Conservation (phyloP, 2,113 vertebrate genomes). For the Neopipo cinnamomea region DNA sequence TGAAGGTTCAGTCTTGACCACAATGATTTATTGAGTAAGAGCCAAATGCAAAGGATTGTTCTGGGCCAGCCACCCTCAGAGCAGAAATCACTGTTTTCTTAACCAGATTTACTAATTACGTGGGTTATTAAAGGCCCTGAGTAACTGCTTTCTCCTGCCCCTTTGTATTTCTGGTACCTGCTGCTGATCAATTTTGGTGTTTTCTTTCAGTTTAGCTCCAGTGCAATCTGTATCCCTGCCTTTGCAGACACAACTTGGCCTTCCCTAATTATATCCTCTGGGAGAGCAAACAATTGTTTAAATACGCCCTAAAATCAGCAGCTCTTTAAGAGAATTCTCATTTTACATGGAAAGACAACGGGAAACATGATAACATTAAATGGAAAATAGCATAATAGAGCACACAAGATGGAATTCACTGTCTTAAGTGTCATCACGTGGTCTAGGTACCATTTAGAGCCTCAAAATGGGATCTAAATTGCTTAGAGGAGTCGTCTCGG, state of each 20-base stretch:
- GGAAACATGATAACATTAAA: fast-evolving
- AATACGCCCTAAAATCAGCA: not conserved
- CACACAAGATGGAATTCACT: not conserved
- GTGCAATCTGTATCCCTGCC: not conserved
- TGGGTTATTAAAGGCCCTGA: not conserved
- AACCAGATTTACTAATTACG: not conserved
- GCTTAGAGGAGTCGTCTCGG: not conserved
- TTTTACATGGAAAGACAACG: not conserved
- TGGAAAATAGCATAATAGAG: not conserved
- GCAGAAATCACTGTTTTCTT: not conserved
- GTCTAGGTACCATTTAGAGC: not conserved
- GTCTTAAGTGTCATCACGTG: not conserved
- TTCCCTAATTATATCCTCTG: not conserved
- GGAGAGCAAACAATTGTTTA: not conserved
- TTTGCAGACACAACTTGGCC: not conserved
- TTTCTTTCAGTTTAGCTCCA: not conserved
- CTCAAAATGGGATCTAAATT: not conserved
- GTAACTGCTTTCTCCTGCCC: not conserved
- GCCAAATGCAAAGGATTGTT: not conserved
- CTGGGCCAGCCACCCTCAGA: not conserved
- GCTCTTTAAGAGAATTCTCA: not conserved
- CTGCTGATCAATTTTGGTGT: not conserved
- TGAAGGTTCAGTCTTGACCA: not conserved
- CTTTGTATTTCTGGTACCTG: not conserved
- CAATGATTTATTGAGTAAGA: not conserved